phyloP scores from a whole-genome alignment of 2,113 vertebrate genomes.

The Sylvietta virens region DNA sequence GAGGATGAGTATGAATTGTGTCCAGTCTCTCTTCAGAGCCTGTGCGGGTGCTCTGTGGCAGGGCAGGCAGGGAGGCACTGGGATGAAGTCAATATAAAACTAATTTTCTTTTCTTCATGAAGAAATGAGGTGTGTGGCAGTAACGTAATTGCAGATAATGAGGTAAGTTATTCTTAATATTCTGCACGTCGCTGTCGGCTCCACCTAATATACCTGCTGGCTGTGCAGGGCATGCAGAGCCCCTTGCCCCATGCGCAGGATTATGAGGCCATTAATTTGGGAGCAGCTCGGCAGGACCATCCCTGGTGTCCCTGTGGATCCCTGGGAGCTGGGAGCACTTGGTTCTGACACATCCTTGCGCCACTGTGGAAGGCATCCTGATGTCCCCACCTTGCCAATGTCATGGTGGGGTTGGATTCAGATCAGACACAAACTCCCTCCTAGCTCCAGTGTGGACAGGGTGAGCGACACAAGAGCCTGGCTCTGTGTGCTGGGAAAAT shows the following conservation, averaged over 20 bases:
- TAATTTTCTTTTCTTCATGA: conserved; percentile 79
- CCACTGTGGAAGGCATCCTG: rapidly evolving
- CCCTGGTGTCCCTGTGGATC: neutral
- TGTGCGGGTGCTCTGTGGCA: neutral
- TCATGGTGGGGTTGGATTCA: neutral
- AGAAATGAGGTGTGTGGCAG: conserved; percentile 82
- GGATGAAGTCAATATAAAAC: conserved; percentile 85
- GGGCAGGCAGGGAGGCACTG: conserved; percentile 64
- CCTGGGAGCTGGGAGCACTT: neutral
- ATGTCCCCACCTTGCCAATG: neutral
- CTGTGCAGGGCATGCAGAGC: neutral
- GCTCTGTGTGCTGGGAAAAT: neutral
- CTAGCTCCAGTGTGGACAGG: neutral
- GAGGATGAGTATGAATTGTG: neutral
- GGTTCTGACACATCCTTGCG: neutral
- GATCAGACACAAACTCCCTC: neutral
- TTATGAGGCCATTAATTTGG: conserved; percentile 30
- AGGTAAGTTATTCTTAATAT: conserved; percentile 86
- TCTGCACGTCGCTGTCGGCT: conserved; percentile 65
- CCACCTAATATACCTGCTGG: conserved; percentile 48
- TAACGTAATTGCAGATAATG: conserved; percentile 85
- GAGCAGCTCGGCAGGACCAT: neutral
- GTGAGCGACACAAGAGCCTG: neutral
- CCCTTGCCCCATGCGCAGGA: neutral
- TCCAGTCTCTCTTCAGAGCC: neutral